Conservation (phyloP, 2,113 vertebrate genomes). For the Amblyopsis rosae region DNA sequence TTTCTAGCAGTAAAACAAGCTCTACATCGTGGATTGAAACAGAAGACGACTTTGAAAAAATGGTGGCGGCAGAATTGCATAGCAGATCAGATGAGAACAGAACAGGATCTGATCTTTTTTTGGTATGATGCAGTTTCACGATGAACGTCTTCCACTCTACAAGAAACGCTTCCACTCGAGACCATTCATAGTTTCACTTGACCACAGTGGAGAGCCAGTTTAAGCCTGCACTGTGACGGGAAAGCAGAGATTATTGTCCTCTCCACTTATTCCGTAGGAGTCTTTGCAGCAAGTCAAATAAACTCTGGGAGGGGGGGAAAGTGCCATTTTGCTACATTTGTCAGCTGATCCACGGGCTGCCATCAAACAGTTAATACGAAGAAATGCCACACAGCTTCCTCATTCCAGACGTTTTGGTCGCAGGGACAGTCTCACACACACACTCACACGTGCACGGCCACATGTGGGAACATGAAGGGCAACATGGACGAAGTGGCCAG, state of each 20-base stretch:
- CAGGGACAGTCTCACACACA: conserved; percentile 55
- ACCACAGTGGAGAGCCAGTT: no score
- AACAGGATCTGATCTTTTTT: conserved; percentile 81
- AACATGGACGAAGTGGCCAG: conserved; percentile 41
- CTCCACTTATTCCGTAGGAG: conserved; percentile 50
- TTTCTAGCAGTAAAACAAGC: conserved; percentile 80
- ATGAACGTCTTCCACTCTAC: conserved; percentile 70
- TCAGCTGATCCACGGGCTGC: conserved; percentile 76
- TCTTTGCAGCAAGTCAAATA: conserved; percentile 43
- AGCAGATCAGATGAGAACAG: conserved; percentile 88
- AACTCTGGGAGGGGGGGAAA: conserved; percentile 54
- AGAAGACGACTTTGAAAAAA: conserved; percentile 80
- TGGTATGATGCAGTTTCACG: conserved; percentile 85
- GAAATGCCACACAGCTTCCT: conserved; percentile 68
- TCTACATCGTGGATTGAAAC: conserved; percentile 85
- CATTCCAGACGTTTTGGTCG: conserved; percentile 80
- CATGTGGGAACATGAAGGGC: conserved; percentile 6
- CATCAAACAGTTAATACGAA: conserved; percentile 70
- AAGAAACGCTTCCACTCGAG: no score
- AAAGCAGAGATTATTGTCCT: conserved; percentile 5
- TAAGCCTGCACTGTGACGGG: no score
- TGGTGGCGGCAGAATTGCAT: conserved; percentile 86
- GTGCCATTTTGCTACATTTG: conserved; percentile 95
- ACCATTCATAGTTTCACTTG: no score
- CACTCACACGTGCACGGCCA: conserved; percentile 18